Percentiles rank a stretch among this genome's conserved stretches.
Conservation (phyloP, 2,113 vertebrate genomes). For the Phaethornis superciliosus region DNA sequence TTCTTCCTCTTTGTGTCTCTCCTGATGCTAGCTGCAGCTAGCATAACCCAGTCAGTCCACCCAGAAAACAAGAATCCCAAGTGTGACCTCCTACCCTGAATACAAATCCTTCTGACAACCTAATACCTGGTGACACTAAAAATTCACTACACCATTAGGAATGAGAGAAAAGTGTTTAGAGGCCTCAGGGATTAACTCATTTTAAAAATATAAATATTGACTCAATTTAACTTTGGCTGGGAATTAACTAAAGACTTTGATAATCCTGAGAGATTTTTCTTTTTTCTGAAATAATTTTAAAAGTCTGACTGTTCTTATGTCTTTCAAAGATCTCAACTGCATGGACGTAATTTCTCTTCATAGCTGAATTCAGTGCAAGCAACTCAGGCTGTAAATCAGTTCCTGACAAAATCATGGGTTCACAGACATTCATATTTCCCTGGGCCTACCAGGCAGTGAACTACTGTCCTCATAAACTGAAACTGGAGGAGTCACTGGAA, state of each 20-base stretch:
- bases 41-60: neutral
- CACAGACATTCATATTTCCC: neutral
- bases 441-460: neutral
- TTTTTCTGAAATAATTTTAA: neutral
- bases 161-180: neutral
- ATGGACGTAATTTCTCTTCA: neutral
- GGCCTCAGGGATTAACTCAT: neutral
- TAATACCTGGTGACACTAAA: neutral
- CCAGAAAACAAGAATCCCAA: neutral
- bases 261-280: neutral
- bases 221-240: neutral
- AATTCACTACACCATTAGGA: neutral
- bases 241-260: neutral
- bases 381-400: neutral
- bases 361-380: neutral
- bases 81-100: neutral
- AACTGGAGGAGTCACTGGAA: neutral
- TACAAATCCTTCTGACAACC: neutral
- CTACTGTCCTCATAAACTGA: neutral
- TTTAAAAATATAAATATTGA: neutral
- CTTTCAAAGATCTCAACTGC: neutral
- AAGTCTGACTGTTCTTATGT: neutral
- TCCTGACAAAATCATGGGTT: neutral
- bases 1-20: neutral
- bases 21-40: neutral